Conservation (phyloP, 2,888 invertebrate genomes). For the Lithophane leautieri region DNA sequence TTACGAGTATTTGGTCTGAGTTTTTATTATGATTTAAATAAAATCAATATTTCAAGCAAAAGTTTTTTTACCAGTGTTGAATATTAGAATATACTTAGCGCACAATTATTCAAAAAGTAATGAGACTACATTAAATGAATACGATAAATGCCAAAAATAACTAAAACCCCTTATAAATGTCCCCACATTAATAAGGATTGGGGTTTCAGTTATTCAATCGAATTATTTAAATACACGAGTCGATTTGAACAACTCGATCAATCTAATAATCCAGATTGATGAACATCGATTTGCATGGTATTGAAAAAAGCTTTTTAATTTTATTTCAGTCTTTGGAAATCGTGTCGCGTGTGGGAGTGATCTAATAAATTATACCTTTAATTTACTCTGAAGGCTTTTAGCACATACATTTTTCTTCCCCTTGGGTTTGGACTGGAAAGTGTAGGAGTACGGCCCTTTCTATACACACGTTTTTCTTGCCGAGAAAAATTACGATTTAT, state of each 20-base stretch:
- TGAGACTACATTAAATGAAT: conserved; percentile 4
- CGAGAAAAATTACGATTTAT: too few species aligned
- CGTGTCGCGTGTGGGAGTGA: conserved; percentile 14
- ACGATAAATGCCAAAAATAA: conserved; percentile 24
- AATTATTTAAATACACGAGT: conserved; percentile 49
- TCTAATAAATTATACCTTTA: conserved; percentile 29
- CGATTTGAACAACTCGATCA: conserved; percentile 52
- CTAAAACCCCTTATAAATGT: conserved; percentile 28
- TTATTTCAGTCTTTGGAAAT: conserved; percentile 38
- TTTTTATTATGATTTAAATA: background rate
- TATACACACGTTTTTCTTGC: too few species aligned
- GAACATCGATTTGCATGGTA: conserved; percentile 52
- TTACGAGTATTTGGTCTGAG: too few species aligned
- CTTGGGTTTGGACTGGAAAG: background rate
- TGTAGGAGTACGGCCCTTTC: too few species aligned
- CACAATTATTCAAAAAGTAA: background rate
- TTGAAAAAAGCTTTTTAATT: conserved; percentile 51
- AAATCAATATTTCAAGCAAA: background rate
- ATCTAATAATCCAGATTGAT: conserved; percentile 61
- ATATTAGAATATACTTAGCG: background rate
- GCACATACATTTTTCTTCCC: background rate
- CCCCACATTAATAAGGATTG: too few species aligned
- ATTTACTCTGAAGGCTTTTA: conserved; percentile 16
- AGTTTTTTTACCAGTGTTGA: background rate
- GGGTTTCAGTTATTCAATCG: conserved; percentile 21